These are phyloP conservation scores for Monochamus saltuarius DNA, from an alignment of 1,140 invertebrate genomes.

Conservation along the genomic window DNA sequence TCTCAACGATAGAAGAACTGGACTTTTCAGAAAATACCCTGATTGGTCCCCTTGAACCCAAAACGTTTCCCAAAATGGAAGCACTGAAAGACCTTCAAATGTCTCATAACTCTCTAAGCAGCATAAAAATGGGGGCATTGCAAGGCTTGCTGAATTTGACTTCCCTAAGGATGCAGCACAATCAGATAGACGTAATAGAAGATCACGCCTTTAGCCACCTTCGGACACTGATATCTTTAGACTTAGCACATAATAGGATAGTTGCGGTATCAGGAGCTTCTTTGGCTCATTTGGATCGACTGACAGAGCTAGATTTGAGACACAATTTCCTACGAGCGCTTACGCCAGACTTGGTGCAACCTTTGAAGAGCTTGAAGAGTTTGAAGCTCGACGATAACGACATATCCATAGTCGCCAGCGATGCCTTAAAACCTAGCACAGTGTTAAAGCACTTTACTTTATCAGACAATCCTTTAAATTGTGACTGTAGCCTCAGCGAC, in stretches of 20 bases:
- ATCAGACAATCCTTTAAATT: slow-evolving; percentile 78
- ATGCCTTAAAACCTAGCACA: slow-evolving; percentile 66
- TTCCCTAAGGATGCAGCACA: slow-evolving; percentile 72
- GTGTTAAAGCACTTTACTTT: slow-evolving; percentile 67
- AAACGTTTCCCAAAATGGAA: slow-evolving; percentile 64
- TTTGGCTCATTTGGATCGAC: slow-evolving; percentile 70
- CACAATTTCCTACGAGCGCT: slow-evolving; percentile 79
- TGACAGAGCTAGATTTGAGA: slow-evolving; percentile 71
- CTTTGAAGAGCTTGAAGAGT: slow-evolving; percentile 67
- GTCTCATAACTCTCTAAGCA: slow-evolving; percentile 74
- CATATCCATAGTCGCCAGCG: slow-evolving; percentile 76
- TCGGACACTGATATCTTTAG: slow-evolving; percentile 65
- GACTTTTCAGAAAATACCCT: slow-evolving; percentile 64
- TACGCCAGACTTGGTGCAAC: slow-evolving; percentile 74
- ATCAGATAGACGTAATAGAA: slow-evolving; percentile 81
- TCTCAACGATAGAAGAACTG: slow-evolving; percentile 61
- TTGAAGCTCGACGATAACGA: slow-evolving; percentile 80
- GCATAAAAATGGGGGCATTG: slow-evolving; percentile 72
- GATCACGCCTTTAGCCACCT: slow-evolving; percentile 79
- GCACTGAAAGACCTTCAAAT: slow-evolving; percentile 67
- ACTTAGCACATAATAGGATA: slow-evolving; percentile 79
- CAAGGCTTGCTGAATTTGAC: slow-evolving; percentile 67
- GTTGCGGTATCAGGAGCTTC: slow-evolving; percentile 81
- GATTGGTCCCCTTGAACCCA: slow-evolving; percentile 64
- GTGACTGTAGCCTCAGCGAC: slow-evolving; percentile 76